Evolutionary conservation across 2,888 invertebrate species (phyloP).

Genomic region (Leptopterna dolabrata): DNA sequence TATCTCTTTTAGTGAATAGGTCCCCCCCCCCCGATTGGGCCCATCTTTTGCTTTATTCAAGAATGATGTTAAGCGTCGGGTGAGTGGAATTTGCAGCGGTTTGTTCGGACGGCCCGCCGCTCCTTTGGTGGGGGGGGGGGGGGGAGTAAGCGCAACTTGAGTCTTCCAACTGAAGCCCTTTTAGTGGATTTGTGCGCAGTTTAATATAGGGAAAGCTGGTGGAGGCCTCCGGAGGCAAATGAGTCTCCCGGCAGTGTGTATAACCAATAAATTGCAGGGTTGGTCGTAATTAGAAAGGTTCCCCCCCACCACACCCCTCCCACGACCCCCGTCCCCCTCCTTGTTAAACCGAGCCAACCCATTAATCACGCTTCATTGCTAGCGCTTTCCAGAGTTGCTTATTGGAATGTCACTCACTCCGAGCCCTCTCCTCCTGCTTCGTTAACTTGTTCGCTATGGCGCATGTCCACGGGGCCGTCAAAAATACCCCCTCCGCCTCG

Average conservation of each 20-base stretch:
- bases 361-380: slow-evolving; percentile 62
- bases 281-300: slow-evolving; percentile 63
- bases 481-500: slow-evolving; percentile 17
- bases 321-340: not conserved
- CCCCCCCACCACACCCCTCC: not conserved
- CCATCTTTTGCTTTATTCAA: too few species aligned
- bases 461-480: slow-evolving; percentile 52
- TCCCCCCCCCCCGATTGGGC: too few species aligned
- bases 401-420: slow-evolving; percentile 63
- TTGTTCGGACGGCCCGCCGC: too few species aligned
- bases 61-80: too few species aligned
- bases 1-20: too few species aligned
- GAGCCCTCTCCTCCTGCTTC: slow-evolving; percentile 29
- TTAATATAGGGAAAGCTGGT: slow-evolving; percentile 53
- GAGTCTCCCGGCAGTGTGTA: slow-evolving; percentile 57
- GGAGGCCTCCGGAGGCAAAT: slow-evolving; percentile 51
- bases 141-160: not conserved
- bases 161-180: slow-evolving; percentile 25
- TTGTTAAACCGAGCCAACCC: slow-evolving; percentile 56
- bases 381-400: slow-evolving; percentile 61
- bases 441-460: slow-evolving; percentile 52
- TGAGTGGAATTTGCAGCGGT: too few species aligned
- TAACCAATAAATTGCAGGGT: slow-evolving; percentile 62
- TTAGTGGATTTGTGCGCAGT: slow-evolving; percentile 52
- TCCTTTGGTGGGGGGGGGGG: too few species aligned